Evolutionary conservation across 92 coral and sea anemone species (phyloP), one percentile per base, ranked within the genome.

Genomic region (Porites evermanni): DNA sequence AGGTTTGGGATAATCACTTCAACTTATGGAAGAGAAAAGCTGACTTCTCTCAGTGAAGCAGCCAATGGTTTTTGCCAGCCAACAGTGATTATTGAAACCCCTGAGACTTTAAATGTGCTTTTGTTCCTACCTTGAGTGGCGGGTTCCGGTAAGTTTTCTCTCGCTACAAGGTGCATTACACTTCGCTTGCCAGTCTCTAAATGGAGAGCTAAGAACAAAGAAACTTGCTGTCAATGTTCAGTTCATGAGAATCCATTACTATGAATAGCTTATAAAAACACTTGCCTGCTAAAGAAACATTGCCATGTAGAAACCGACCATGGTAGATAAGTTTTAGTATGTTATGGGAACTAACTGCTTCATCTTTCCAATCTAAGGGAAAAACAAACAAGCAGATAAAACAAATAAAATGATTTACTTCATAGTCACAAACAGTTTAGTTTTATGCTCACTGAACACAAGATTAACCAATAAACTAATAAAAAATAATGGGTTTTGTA

Each of bases 61-160:
- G 47, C 47, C 47, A 38, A 4, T 38, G 47, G 47, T 38, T 38
- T 38, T 38, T 38, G 47, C 47, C 47, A 38, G 47, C 47, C 47
- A 38, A 38, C 47, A 38, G 47, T 38, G 47, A 38, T 38, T 38
- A 3, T 38, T 38, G 47, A 38, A 38, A 38, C 47, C 47, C 6
- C 16, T 10, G 8, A 56, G 4, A 11, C 61, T 14, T 56, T 11
- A 56, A 11, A 56, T 12, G 61, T 9, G 16, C 12, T 56, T 11
- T 56, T 56, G 5, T 56, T 56, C 4, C 16, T 92, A 97, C 99
- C 99, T 97, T 93, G 97, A 17, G 98, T 87, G 53, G 99, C 94
- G 73, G 99, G 99, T 74, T 97, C 99, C 19, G 99, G 99, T 79
- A 97, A 90, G 81, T 95, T 97, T 77, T 97, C 98, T 68, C 99